Base-by-base conservation (phyloP, 2,113 vertebrate genomes). In the Nestor notabilis region DNA sequence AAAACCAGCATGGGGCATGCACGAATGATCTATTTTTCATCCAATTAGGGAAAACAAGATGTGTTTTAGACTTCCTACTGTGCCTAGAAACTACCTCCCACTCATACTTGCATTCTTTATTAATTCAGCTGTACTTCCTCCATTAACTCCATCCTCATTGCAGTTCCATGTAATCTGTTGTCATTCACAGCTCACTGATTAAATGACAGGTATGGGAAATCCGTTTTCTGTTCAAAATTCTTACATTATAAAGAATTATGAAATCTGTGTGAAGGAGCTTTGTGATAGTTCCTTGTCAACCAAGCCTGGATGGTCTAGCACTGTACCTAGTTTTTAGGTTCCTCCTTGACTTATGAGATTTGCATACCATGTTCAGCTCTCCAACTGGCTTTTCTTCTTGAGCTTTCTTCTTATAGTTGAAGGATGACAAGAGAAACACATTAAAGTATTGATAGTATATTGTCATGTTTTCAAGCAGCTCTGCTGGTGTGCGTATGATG, bases 11-110 rank as follows among this genome's bases (percentile, higher is more conserved):
- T 65, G 94, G 19, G 66, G 33, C 35, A 80, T 69, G 52, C 70
- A 95, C 0, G 3, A 96, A 74, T 78, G 70, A 96, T 92, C 83
- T 84, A 91, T 93, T 95, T 96, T 94, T 96, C 92, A 97, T 75
- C 41, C 93, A 92, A 72, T 96, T 87, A 96, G 18, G 56, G 55
- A 66, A 92, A 96, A 75, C 50, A 88, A 85, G 75, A 88, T 83
- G 47, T 80, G 52, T 61, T 41, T 88, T 55, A 94, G 79, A 33
- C 39, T 82, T 96, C 94, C 85, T 23, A 49, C 70, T 80, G 85
- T 75, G 85, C 31, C 55, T 92, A 68, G 88, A 88, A 94, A 68
- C 72, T 87, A 70, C 58, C n/a, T 82, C 78, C 60, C 31, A 65
- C 84, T 89, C 2, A 6, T 50, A 52, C 33, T 82, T 87, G 13